Conservation (phyloP, 2,113 vertebrate genomes). For the Archocentrus centrarchus region DNA sequence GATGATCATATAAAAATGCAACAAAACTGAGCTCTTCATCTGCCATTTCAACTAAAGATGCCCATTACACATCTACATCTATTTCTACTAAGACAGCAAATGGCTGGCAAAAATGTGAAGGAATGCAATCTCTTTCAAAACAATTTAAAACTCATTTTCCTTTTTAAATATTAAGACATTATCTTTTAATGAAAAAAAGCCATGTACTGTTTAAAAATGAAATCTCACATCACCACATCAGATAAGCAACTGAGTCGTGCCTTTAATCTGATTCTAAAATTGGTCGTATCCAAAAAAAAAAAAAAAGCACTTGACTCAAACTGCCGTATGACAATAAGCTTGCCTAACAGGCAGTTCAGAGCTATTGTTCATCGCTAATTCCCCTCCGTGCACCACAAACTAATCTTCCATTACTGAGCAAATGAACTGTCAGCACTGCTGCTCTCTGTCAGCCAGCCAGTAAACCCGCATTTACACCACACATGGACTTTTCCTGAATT, state of each 20-base stretch:
- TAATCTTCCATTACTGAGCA: slow-evolving; percentile 56
- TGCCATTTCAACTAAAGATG: background rate
- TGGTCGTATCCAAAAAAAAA: slow-evolving; percentile 35
- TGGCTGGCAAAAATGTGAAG: too few relatives aligned
- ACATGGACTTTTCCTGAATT: background rate
- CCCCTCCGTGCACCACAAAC: slow-evolving; percentile 47
- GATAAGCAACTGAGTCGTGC: background rate
- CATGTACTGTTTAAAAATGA: background rate
- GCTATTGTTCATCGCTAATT: slow-evolving; percentile 72
- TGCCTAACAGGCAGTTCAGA: slow-evolving; percentile 67
- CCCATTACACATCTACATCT: background rate
- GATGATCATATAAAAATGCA: background rate
- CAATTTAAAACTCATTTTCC: background rate
- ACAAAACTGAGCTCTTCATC: background rate
- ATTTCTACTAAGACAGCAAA: background rate
- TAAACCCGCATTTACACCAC: background rate
- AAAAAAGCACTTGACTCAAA: slow-evolving; percentile 40
- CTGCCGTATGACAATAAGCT: slow-evolving; percentile 54
- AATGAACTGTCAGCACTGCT: slow-evolving; percentile 73
- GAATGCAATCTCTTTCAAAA: background rate
- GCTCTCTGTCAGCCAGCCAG: slow-evolving; percentile 48
- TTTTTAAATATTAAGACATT: background rate
- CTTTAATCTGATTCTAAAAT: background rate
- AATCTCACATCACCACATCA: background rate
- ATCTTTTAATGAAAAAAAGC: background rate